Evolutionary conservation across 2,113 vertebrate genomes (phyloP).

Genomic region (Plestiodon gilberti): DNA sequence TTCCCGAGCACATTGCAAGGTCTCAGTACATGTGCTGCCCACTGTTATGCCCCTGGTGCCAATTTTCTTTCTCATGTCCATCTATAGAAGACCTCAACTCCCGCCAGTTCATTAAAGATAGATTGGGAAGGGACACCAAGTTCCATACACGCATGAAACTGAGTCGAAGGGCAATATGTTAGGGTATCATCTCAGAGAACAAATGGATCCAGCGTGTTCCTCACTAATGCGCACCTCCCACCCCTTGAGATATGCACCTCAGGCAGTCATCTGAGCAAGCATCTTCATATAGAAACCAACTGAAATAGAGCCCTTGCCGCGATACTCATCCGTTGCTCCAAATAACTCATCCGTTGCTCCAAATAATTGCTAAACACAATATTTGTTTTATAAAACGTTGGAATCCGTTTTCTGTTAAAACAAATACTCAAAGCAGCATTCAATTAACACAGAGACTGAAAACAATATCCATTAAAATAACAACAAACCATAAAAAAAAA

Average conservation of each 20-base stretch:
- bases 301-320: constrained; percentile 39
- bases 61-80: constrained; percentile 21
- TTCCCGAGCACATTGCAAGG: neutral
- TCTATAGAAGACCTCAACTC: constrained; percentile 13
- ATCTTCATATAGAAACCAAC: constrained; percentile 55
- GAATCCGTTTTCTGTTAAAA: neutral
- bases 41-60: neutral
- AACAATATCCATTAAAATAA: neutral
- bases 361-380: constrained; percentile 38
- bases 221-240: constrained; percentile 2
- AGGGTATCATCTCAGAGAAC: neutral
- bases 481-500: neutral
- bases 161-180: constrained; percentile 13
- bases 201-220: constrained; percentile 29
- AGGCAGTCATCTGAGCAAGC: constrained; percentile 36
- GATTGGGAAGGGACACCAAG: neutral
- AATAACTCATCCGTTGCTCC: too few species aligned
- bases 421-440: neutral
- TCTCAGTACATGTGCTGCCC: constrained; percentile 28
- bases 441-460: neutral
- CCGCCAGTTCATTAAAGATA: constrained; percentile 1
- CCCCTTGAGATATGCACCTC: neutral
- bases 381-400: neutral
- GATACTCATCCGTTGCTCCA: constrained; percentile 23
- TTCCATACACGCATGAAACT: neutral